Percentiles rank a stretch among this genome's conserved stretches.
These are phyloP conservation scores for Metalampra italica DNA, from an alignment of 2,888 invertebrate genomes.

Conservation along the genomic window DNA sequence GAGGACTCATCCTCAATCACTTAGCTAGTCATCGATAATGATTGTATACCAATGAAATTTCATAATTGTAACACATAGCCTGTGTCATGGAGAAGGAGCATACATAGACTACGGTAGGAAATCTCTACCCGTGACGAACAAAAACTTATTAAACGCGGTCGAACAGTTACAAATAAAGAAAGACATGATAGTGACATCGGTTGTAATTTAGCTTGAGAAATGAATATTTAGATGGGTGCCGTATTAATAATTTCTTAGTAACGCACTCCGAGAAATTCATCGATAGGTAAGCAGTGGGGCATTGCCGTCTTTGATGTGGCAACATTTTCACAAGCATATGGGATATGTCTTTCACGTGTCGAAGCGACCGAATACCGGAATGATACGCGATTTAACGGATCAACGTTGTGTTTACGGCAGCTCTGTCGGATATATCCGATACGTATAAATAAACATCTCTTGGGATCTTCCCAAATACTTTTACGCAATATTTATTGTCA, in stretches of 20 bases:
- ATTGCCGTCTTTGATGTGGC: slow-evolving; percentile 50
- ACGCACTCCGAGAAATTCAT: slow-evolving; percentile 33
- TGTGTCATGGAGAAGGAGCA: too few relatives aligned
- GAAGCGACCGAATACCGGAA: slow-evolving; percentile 46
- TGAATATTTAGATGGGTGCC: background rate
- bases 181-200: too few relatives aligned
- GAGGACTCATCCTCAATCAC: too few relatives aligned
- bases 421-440: slow-evolving; percentile 29
- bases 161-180: too few relatives aligned
- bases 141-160: too few relatives aligned
- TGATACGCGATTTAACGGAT: slow-evolving; percentile 51
- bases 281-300: slow-evolving; percentile 27
- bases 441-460: slow-evolving; percentile 23
- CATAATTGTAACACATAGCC: too few relatives aligned
- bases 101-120: too few relatives aligned
- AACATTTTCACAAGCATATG: slow-evolving; percentile 53
- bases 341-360: slow-evolving; percentile 50
- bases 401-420: slow-evolving; percentile 41
- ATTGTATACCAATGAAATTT: too few relatives aligned
- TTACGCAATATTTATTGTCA: slow-evolving; percentile 5
- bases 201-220: too few relatives aligned
- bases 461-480: slow-evolving; percentile 5
- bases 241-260: slow-evolving; percentile 17
- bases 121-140: too few relatives aligned
- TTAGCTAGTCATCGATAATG: too few relatives aligned